These are phyloP conservation scores for Lampropteryx suffumata DNA, from an alignment of 2,888 invertebrate genomes.

Conservation along the genomic window DNA sequence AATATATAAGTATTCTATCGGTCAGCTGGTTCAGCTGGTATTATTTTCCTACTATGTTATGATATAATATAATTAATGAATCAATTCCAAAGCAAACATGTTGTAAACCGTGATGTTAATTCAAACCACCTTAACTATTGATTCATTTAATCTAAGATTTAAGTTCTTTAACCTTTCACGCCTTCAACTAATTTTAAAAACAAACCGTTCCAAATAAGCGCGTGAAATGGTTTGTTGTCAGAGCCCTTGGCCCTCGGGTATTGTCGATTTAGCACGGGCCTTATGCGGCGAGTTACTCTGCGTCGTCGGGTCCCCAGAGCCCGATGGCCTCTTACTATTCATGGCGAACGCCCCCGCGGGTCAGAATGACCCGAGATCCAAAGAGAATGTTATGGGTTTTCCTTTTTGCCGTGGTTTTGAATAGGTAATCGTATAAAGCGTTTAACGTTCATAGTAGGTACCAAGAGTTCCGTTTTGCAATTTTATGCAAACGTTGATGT, in stretches of 20 bases:
- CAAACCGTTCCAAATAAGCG: slow-evolving; percentile 61
- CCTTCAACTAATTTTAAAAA: slow-evolving; percentile 52
- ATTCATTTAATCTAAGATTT: background rate
- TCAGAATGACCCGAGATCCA: slow-evolving; percentile 53
- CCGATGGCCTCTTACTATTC: slow-evolving; percentile 70
- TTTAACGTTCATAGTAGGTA: slow-evolving; percentile 4
- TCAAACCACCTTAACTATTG: background rate
- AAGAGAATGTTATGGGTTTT: slow-evolving; percentile 54
- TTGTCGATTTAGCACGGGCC: slow-evolving; percentile 80
- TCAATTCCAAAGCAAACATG: no score
- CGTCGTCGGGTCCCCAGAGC: slow-evolving; percentile 51
- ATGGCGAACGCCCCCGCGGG: slow-evolving; percentile 62
- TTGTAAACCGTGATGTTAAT: no score
- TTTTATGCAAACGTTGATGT: background rate
- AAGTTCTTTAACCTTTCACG: slow-evolving; percentile 43
- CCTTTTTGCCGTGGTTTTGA: slow-evolving; percentile 33
- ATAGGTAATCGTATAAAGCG: slow-evolving; percentile 37
- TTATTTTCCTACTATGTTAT: no score
- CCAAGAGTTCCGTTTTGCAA: background rate
- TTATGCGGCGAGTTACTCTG: slow-evolving; percentile 67
- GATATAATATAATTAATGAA: no score
- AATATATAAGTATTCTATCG: no score
- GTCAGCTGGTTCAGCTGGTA: no score
- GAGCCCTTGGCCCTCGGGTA: slow-evolving; percentile 54
- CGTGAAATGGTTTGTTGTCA: slow-evolving; percentile 66